These are phyloP conservation scores for Neostethus bicornis DNA, from an alignment of 2,797 vertebrate species.

Conservation along the genomic window DNA sequence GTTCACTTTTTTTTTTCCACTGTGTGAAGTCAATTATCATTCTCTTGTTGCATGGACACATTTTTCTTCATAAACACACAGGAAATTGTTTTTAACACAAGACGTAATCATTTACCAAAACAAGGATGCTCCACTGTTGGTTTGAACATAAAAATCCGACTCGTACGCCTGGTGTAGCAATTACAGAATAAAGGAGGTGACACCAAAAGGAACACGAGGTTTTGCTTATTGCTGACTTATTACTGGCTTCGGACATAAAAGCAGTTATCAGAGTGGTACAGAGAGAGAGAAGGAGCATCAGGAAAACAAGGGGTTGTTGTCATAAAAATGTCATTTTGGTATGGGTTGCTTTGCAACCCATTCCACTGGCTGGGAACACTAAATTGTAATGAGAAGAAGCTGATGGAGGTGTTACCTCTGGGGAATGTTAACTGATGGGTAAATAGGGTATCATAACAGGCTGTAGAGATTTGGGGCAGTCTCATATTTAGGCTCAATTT, in stretches of 20 bases:
- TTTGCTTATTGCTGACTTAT: constrained; percentile 57
- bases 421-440: constrained; percentile 69
- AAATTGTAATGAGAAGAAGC: constrained; percentile 67
- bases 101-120: constrained; percentile 21
- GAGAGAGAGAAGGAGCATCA: constrained; percentile 32
- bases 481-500: constrained; percentile 63
- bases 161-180: constrained; percentile 42
- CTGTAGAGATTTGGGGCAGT: constrained; percentile 62
- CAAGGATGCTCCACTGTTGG: constrained; percentile 26
- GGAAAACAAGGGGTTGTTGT: constrained; percentile 66
- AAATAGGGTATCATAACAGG: constrained; percentile 65
- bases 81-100: too few species aligned
- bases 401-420: constrained; percentile 66
- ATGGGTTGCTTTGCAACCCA: constrained; percentile 64
- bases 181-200: constrained; percentile 50
- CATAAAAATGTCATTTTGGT: constrained; percentile 71
- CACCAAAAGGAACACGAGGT: constrained; percentile 49
- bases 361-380: constrained; percentile 64
- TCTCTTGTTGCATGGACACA: too few species aligned
- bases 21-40: too few species aligned
- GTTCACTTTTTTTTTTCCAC: too few species aligned
- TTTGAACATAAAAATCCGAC: constrained; percentile 49
- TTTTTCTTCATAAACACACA: too few species aligned
- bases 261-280: constrained; percentile 59
- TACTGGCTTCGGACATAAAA: constrained; percentile 61